Percentiles rank a stretch among this genome's conserved stretches.
phyloP scores from a whole-genome alignment of 2,113 vertebrate species.

The Thamnophis sirtalis region DNA sequence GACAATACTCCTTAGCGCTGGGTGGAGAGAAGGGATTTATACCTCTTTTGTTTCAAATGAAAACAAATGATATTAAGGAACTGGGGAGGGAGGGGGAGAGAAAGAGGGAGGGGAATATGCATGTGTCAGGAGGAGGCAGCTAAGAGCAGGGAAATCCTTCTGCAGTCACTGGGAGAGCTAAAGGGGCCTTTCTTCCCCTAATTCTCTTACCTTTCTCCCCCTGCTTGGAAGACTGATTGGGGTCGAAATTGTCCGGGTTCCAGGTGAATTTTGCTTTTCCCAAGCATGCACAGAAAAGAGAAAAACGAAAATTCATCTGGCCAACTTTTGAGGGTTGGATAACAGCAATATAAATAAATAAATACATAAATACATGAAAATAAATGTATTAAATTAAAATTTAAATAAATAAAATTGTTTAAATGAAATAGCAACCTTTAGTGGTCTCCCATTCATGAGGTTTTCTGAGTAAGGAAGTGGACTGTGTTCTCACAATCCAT shows the following conservation, averaged over 20 bases:
- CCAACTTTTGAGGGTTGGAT: not conserved
- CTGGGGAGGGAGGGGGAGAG: not conserved
- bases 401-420: not conserved
- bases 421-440: not conserved
- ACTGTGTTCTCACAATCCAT: not conserved
- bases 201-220: not conserved
- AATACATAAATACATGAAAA: not conserved
- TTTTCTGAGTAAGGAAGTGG: not conserved
- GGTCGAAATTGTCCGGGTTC: not conserved
- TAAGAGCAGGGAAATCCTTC: conserved; percentile 4
- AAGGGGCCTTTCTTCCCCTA: not conserved
- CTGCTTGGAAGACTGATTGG: not conserved
- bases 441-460: not conserved
- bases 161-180: not conserved
- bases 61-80: conserved; percentile 8
- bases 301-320: not conserved
- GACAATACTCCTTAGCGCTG: not conserved
- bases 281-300: not conserved
- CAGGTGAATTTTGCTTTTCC: not conserved
- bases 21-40: not conserved
- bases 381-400: not conserved
- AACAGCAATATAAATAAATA: not conserved
- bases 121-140: not conserved
- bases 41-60: not conserved
- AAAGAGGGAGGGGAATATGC: not conserved